These are phyloP conservation scores for Spisula subtruncata DNA, from an alignment of 2,888 invertebrate species.

Conservation along the genomic window DNA sequence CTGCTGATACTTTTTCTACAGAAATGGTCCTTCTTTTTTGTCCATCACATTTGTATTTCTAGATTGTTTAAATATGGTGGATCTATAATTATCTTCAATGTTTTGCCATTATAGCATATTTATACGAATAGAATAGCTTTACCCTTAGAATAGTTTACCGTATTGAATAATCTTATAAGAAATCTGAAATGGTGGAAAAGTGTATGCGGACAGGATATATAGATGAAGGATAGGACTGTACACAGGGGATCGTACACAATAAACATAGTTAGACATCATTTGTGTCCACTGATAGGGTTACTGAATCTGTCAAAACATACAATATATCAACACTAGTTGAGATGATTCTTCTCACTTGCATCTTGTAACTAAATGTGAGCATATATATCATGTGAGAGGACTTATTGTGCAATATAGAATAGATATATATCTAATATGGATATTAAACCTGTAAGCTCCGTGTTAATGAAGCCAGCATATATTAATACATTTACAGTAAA, in stretches of 20 bases:
- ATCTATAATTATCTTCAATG: too few species aligned
- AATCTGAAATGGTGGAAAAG: not conserved
- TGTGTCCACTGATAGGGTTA: not conserved
- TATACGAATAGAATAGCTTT: not conserved
- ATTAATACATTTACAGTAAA: too few species aligned
- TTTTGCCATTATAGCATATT: not conserved
- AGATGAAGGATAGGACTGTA: not conserved
- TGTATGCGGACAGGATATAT: not conserved
- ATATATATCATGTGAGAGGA: not conserved
- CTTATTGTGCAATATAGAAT: not conserved
- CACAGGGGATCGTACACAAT: not conserved
- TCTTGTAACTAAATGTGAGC: not conserved
- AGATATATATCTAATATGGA: not conserved
- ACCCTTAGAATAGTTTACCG: not conserved
- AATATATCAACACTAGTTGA: not conserved
- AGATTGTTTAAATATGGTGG: too few species aligned
- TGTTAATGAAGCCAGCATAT: not conserved
- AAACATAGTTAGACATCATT: not conserved
- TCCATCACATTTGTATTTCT: too few species aligned
- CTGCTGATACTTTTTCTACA: too few species aligned
- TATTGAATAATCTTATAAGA: not conserved
- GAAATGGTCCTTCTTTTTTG: too few species aligned
- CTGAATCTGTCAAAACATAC: not conserved
- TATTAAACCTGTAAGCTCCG: not conserved
- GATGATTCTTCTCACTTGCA: not conserved